These are phyloP conservation scores for Boloria euphrosyne DNA, from an alignment of 2,888 invertebrate species.

Conservation along the genomic window DNA sequence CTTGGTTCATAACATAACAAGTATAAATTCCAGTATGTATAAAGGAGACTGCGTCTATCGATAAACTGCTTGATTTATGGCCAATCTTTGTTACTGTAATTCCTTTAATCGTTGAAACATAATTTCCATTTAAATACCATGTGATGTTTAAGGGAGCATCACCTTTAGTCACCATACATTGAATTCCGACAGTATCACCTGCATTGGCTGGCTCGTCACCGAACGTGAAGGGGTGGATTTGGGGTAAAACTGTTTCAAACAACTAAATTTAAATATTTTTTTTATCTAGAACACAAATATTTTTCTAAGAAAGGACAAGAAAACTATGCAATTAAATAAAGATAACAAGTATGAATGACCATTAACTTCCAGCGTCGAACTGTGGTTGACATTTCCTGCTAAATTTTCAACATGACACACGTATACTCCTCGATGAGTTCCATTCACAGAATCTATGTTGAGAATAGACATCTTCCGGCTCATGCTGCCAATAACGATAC, in stretches of 20 bases:
- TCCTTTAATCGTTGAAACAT: slow-evolving; percentile 78
- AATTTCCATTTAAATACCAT: slow-evolving; percentile 88
- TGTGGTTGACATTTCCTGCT: slow-evolving; percentile 86
- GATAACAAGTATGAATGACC: slow-evolving; percentile 72
- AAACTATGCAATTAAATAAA: slow-evolving; percentile 25
- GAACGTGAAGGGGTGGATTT: slow-evolving; percentile 89
- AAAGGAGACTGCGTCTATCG: slow-evolving; percentile 88
- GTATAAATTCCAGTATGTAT: slow-evolving; percentile 89
- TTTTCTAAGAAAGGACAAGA: slow-evolving; percentile 41
- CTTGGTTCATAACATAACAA: slow-evolving; percentile 86
- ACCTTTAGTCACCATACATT: slow-evolving; percentile 90
- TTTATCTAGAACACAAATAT: slow-evolving; percentile 40
- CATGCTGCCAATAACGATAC: slow-evolving; percentile 84
- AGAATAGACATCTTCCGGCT: slow-evolving; percentile 85
- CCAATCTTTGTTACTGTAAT: slow-evolving; percentile 83
- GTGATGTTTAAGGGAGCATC: slow-evolving; percentile 89
- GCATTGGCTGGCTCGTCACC: slow-evolving; percentile 90
- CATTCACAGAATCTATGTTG: slow-evolving; percentile 86
- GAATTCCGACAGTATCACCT: slow-evolving; percentile 88
- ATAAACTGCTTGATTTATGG: slow-evolving; percentile 85
- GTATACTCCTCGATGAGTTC: slow-evolving; percentile 88
- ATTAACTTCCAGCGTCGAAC: slow-evolving; percentile 87
- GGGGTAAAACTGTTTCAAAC: slow-evolving; percentile 84
- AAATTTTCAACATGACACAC: slow-evolving; percentile 87
- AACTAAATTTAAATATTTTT: slow-evolving; percentile 31